Conservation (phyloP, 2,888 invertebrate species). For the Thalpophila matura region DNA sequence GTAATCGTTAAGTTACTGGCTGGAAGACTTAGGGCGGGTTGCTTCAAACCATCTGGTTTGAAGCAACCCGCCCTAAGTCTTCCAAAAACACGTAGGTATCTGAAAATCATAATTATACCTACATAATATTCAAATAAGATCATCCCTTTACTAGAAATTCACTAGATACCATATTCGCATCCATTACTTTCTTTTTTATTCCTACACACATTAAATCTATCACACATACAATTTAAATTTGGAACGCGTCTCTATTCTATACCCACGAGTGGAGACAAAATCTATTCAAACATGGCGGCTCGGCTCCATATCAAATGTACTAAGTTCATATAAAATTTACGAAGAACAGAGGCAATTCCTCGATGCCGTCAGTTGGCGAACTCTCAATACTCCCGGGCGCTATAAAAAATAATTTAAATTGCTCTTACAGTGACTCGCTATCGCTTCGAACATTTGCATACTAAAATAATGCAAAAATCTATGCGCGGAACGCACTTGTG, state of each 20-base stretch:
- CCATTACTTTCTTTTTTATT: conserved; percentile 33
- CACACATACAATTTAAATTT: conserved; percentile 63
- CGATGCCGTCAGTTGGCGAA: conserved; percentile 78
- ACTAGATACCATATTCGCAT: conserved; percentile 21
- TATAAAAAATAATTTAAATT: conserved; percentile 92
- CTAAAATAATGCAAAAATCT: conserved; percentile 91
- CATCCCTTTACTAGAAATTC: conserved; percentile 13
- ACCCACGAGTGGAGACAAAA: conserved; percentile 61
- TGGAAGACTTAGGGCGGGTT: too few relatives aligned
- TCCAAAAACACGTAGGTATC: neutral
- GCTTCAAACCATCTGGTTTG: too few relatives aligned
- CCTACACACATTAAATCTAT: conserved; percentile 57
- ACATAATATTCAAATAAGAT: conserved; percentile 51
- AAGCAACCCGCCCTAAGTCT: too few relatives aligned
- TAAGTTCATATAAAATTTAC: conserved; percentile 84
- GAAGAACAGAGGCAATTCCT: conserved; percentile 80
- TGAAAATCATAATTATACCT: conserved; percentile 26
- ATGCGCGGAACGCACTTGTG: conserved; percentile 83
- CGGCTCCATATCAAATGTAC: conserved; percentile 72
- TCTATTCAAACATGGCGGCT: conserved; percentile 68
- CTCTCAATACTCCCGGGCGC: conserved; percentile 90
- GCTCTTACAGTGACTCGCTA: conserved; percentile 89
- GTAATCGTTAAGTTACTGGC: too few relatives aligned
- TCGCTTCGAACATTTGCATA: conserved; percentile 89
- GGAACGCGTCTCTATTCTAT: conserved; percentile 56